Evolutionary conservation across 1,140 invertebrate species (phyloP), one percentile per base, ranked within the genome.

Genomic region (Drosophila funebris): DNA sequence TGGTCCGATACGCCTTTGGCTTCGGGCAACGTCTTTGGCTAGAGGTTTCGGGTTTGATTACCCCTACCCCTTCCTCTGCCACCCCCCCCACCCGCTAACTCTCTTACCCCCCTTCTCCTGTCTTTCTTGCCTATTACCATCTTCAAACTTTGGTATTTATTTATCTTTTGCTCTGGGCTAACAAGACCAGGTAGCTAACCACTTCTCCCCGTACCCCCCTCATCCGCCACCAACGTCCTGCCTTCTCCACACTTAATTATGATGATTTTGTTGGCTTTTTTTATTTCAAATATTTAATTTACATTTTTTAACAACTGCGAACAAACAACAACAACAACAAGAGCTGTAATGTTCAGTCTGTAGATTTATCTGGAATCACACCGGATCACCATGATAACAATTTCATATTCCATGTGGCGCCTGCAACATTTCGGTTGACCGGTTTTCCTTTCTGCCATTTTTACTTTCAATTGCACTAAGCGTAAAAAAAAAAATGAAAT

Each of bases 381-480:
- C 2, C 37, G 37, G 43, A 5, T 46, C 22, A 22, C 11, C 43
- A 22, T n/a, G 43, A 44, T 20, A 18, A 44, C 16, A 20, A 18
- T 16, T 18, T 18, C 18, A 4, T 29, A 36, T 36, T 36, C 9
- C 54, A 44, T 43, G 54, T 60, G 57, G 57, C 57, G 43, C 48
- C 39, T 56, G 57, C 66, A 52, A 20, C 13, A 43, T 27, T 64
- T 67, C 9, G 24, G 11, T 62, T 81, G 66, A 85, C 81, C 76
- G 71, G 79, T 72, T 70, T 69, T 31, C 20, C 31, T 73, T 79
- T 81, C 50, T 43, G 74, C 22, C 61, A 82, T 76, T 85, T 85
- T 87, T 87, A 87, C 82, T 87, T 87, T 87, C 82, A 67, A 88
- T 83, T 72, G 79, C 46, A 56, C 48, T 29, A 53, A 67, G 61